Evolutionary conservation across 2,888 invertebrate genomes (phyloP).

Genomic region (Lottia scabra): DNA sequence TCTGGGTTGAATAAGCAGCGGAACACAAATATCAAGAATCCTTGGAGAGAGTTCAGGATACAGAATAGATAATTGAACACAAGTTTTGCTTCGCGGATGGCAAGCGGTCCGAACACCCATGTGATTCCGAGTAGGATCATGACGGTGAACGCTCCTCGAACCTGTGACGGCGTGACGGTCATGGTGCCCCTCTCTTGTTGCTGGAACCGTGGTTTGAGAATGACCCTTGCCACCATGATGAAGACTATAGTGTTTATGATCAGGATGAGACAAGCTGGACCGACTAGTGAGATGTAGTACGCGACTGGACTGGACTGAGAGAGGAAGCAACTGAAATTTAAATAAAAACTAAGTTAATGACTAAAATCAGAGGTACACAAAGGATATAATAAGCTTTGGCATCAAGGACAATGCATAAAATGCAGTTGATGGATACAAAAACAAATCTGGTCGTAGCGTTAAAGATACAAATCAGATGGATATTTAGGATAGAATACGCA

Average conservation of each 20-base stretch:
- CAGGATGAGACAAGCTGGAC: conserved; percentile 69
- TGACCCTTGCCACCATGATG: conserved; percentile 61
- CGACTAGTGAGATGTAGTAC: conserved; percentile 70
- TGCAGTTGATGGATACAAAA: no score
- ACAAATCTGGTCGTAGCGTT: no score
- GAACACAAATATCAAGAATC: conserved; percentile 61
- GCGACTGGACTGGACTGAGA: conserved; percentile 64
- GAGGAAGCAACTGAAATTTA: conserved; percentile 68
- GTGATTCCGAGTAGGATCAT: conserved; percentile 62
- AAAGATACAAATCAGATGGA: no score
- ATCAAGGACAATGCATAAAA: no score
- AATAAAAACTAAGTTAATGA: no score
- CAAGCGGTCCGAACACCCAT: conserved; percentile 65
- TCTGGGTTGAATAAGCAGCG: conserved; percentile 60
- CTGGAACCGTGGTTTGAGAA: conserved; percentile 55
- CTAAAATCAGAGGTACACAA: no score
- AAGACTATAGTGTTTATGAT: conserved; percentile 70
- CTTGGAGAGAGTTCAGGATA: conserved; percentile 61
- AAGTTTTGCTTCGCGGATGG: conserved; percentile 56
- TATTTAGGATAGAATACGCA: no score
- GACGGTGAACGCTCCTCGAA: conserved; percentile 62
- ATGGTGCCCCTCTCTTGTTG: conserved; percentile 31
- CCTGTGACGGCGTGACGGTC: conserved; percentile 36
- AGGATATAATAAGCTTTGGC: no score
- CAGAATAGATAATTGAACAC: conserved; percentile 63